These are phyloP conservation scores for Carapus acus DNA, from an alignment of 2,797 vertebrate genomes.

Conservation along the genomic window DNA sequence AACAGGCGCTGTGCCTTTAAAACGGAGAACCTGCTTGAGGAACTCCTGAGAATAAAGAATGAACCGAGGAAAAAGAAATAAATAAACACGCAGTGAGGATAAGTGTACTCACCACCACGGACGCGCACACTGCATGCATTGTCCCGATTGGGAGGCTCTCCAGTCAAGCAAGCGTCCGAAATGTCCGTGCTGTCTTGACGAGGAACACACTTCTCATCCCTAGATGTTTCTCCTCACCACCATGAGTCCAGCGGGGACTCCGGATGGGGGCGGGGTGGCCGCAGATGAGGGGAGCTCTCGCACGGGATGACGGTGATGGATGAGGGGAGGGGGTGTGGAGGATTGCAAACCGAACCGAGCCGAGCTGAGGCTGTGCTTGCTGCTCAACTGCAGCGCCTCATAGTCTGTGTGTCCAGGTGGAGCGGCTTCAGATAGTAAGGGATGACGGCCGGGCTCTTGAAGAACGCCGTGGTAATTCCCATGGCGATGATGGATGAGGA, in stretches of 20 bases:
- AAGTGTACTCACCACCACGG: constrained; percentile 66
- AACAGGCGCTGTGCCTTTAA: constrained; percentile 68
- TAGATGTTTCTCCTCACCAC: constrained; percentile 55
- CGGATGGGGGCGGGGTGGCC: too few species aligned
- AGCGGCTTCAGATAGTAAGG: constrained; percentile 43
- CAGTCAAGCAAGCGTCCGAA: constrained; percentile 43
- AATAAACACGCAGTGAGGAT: constrained; percentile 1
- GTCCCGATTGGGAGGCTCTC: constrained; percentile 31
- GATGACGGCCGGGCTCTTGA: constrained; percentile 46
- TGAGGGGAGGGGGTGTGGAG: too few species aligned
- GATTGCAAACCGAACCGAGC: constrained; percentile 21
- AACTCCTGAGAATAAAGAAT: constrained; percentile 44
- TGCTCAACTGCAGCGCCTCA: constrained; percentile 49
- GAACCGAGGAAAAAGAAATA: background rate
- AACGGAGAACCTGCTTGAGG: constrained; percentile 55
- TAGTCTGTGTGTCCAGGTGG: constrained; percentile 58
- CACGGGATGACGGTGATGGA: too few species aligned
- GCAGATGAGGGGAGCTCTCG: constrained; percentile 11
- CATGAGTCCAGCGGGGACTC: constrained; percentile 29
- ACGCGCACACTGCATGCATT: constrained; percentile 54
- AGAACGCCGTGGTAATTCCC: constrained; percentile 57
- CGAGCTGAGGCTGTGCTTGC: constrained; percentile 25
- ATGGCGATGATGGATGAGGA: constrained; percentile 64
- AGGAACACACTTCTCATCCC: constrained; percentile 49
- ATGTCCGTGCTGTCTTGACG: constrained; percentile 42